Base-by-base conservation (phyloP, 1,140 invertebrate species). In the Pseudachorutes palmiensis region DNA sequence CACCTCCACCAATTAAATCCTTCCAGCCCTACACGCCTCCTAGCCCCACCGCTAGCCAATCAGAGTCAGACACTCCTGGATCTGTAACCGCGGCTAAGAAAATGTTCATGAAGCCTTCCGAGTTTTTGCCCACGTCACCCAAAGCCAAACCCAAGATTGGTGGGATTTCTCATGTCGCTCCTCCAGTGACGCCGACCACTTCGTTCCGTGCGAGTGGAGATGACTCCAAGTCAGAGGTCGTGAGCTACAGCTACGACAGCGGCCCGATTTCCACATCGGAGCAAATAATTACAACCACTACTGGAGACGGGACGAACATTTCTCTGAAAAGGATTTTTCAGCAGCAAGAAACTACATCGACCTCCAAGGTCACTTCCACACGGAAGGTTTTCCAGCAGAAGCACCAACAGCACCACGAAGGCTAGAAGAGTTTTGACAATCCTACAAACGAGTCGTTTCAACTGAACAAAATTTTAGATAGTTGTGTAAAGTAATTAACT, bases 291-390 rank as follows among this genome's bases (percentile, higher is more conserved):
- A 65, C 71, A 57, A 70, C 69, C 16, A 49, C 58, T 19, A 49
- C 41, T 1, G 58, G 69, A 5, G 72, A 73, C 45, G 72, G 72
- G 45, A 16, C 24, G 24, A 67, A 66, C 32, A 62, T 71, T 51
- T 69, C 68, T 19, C 33, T 73, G 2, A 69, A 71, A 61, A 67
- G 72, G 65, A 71, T 73, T 51, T 73, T 73, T 64, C 64, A 68
- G 22, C 41, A 71, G 65, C 72, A 73, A 59, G 61, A 69, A 66
- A 59, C 66, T 2, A 63, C 69, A 12, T 66, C 57, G 26, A 68
- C 69, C n/a, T 61, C 59, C 16, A 70, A 64, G 55, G 49, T 70
- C 9, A 69, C 66, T 5, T 69, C 67, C 24, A 65, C 72, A 14
- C 36, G 68, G 31, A 73, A 71, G 65, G 61, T 73, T 32, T 68